These are phyloP conservation scores for Ceuthmochares aereus DNA, from an alignment of 2,113 vertebrate species.

Conservation along the genomic window DNA sequence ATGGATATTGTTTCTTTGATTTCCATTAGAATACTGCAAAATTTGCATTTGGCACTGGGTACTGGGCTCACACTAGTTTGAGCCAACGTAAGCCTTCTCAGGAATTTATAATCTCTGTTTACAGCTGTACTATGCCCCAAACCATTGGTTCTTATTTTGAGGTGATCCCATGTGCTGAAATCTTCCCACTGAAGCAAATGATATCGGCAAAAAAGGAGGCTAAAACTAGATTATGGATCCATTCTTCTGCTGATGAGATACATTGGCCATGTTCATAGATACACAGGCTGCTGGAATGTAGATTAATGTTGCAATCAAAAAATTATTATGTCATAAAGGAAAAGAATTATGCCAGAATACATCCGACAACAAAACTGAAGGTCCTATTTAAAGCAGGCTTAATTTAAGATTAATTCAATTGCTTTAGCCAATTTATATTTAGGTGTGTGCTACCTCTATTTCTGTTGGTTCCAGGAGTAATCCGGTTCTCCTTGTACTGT, in stretches of 20 bases:
- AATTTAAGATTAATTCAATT: not conserved
- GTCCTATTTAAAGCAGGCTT: not conserved
- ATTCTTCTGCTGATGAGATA: not conserved
- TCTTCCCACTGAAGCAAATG: not conserved
- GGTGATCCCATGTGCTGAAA: not conserved
- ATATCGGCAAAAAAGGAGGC: not conserved
- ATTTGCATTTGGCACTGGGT: constrained; percentile 23
- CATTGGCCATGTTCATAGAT: not conserved
- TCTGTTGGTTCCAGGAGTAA: not conserved
- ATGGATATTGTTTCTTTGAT: constrained; percentile 37
- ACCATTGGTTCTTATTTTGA: not conserved
- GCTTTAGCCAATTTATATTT: constrained; percentile 6
- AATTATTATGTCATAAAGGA: not conserved
- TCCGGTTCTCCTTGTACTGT: not conserved
- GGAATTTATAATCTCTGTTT: not conserved
- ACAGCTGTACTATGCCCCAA: not conserved
- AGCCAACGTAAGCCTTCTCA: not conserved
- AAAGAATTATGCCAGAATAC: not conserved
- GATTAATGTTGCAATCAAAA: not conserved
- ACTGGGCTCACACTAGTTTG: not conserved
- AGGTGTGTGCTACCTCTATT: not conserved
- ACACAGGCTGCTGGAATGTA: not conserved
- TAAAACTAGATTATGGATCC: not conserved
- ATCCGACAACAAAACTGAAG: not conserved
- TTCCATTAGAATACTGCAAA: constrained; percentile 21